A percentile compares a stretch with the other conserved stretches of the same genome.
These are phyloP conservation scores for Megaptera novaeangliae DNA, from an alignment of 2,113 vertebrate species.

Conservation along the genomic window DNA sequence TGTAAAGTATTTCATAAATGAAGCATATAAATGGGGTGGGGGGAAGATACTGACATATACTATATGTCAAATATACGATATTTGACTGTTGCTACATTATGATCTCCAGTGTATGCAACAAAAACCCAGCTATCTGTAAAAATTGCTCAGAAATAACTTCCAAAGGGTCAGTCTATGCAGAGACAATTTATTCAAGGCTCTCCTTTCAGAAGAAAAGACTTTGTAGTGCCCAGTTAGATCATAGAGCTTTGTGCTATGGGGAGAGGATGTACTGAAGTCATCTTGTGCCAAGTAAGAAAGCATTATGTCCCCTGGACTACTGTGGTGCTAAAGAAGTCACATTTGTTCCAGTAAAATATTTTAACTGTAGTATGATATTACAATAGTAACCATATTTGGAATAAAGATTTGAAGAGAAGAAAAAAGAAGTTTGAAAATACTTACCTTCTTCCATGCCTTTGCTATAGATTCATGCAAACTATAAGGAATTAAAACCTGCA, in stretches of 20 bases:
- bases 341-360: neutral
- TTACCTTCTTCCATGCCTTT: constrained; percentile 92
- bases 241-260: neutral
- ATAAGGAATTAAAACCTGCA: constrained; percentile 88
- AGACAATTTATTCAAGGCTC: neutral
- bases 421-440: neutral
- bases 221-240: neutral
- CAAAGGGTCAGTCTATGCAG: neutral
- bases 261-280: neutral
- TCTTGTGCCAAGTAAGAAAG: neutral
- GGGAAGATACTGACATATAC: neutral
- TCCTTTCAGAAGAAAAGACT: neutral
- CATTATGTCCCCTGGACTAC: neutral
- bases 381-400: neutral
- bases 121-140: neutral
- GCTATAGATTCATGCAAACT: constrained; percentile 86
- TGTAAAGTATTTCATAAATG: neutral
- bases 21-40: neutral
- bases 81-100: neutral
- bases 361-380: neutral
- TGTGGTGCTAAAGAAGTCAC: neutral
- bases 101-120: neutral
- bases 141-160: neutral
- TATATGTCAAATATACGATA: neutral
- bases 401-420: neutral